Base-by-base conservation (phyloP, 2,888 invertebrate genomes). In the Zonitis immaculata region DNA sequence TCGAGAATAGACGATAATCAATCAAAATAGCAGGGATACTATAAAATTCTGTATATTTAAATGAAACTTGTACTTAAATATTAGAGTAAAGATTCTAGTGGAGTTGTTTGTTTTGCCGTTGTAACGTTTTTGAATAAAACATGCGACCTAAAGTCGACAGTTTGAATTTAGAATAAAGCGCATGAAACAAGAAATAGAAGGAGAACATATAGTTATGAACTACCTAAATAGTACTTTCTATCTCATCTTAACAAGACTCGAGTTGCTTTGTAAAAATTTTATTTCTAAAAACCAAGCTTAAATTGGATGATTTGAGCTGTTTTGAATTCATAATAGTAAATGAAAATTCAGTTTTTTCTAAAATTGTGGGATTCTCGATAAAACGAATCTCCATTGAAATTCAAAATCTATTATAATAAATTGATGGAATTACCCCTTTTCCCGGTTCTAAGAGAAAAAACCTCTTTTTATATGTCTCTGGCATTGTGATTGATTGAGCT, bases 381-480 rank as follows among this genome's bases (percentile, higher is more conserved):
- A n/a, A n/a, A n/a, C n/a, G n/a, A n/a, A n/a, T n/a, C n/a, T n/a
- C n/a, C n/a, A n/a, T n/a, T n/a, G n/a, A n/a, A n/a, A n/a, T n/a
- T n/a, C n/a, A n/a, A n/a, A n/a, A n/a, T n/a, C n/a, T n/a, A n/a
- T n/a, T n/a, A n/a, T n/a, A 11, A 18, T 14, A 47, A 12, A 14
- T 18, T 48, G 48, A 42, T 42, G 48, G 42, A 42, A 48, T 22
- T 42, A 26, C 35, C 20, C 42, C 26, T 11, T 48, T 25, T 11
- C 14, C 26, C 4, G 18, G 49, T 43, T n/a, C n/a, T n/a, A n/a
- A n/a, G n/a, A n/a, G n/a, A n/a, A n/a, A n/a, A n/a, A n/a, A n/a
- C 61, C 57, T 59, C 62, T 61, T 56, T 59, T 58, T 57, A 54
- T 53, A 48, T 62, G 61, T 62, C 57, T 53, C 55, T 57, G 51